Percentiles rank a stretch among this genome's conserved stretches.
Evolutionary conservation across 2,113 vertebrate genomes (phyloP).

Genomic region (Myrmophylax atrothorax): DNA sequence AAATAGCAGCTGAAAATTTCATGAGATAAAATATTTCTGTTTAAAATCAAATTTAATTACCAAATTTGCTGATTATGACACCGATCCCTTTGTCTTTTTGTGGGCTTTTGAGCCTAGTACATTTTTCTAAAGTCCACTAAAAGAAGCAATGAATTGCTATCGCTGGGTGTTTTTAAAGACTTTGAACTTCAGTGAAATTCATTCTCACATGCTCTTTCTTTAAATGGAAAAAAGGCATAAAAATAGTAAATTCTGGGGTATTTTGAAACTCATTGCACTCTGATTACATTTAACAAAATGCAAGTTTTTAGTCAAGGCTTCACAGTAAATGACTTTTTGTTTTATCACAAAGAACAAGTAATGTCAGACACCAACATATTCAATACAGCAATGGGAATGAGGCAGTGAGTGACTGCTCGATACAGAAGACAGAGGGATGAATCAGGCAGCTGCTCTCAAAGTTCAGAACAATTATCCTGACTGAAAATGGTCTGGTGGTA

Average conservation of each 20-base stretch:
- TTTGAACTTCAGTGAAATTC: not conserved
- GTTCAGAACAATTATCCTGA: conserved; percentile 53
- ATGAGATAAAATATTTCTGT: not conserved
- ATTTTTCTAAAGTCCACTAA: not conserved
- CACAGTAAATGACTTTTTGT: conserved; percentile 35
- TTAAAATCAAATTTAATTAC: not conserved
- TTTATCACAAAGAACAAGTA: conserved; percentile 40
- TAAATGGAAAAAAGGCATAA: not conserved
- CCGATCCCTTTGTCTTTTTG: not conserved
- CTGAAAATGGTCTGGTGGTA: conserved; percentile 43
- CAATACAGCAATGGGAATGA: not conserved
- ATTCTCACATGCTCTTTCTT: not conserved
- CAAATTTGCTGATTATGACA: not conserved
- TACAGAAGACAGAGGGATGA: conserved; percentile 5
- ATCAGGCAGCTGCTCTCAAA: conserved; percentile 55
- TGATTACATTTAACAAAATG: not conserved
- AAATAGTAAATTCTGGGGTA: not conserved
- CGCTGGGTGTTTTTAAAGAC: not conserved
- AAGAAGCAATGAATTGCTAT: not conserved
- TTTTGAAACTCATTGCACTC: not conserved
- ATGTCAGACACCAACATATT: not conserved
- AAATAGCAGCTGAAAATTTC: not conserved
- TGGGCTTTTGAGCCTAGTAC: not conserved
- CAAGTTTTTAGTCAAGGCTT: not conserved
- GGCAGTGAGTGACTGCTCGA: not conserved